A percentile compares a stretch with the other conserved stretches of the same genome.
These are phyloP conservation scores for Drosophila repleta DNA, from an alignment of 1,140 invertebrate species.

Conservation along the genomic window DNA sequence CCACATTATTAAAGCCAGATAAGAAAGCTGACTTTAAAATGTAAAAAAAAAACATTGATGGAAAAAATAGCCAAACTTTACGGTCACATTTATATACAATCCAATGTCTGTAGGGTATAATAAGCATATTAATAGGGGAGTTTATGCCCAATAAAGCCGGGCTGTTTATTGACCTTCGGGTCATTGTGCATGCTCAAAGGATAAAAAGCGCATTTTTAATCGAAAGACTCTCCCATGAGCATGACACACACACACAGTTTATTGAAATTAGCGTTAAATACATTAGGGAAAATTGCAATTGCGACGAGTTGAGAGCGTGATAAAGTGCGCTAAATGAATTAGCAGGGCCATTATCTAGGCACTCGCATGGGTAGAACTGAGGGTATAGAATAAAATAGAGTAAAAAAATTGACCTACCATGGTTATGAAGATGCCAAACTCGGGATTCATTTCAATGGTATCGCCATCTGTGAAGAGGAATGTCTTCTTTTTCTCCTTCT, in stretches of 20 bases:
- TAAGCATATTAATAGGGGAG: neutral
- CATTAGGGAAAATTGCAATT: conserved; percentile 26
- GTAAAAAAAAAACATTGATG: neutral
- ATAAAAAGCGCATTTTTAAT: neutral
- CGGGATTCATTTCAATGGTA: conserved; percentile 95
- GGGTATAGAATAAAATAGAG: neutral
- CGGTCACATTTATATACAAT: neutral
- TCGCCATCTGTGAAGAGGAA: conserved; percentile 98
- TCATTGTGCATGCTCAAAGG: neutral
- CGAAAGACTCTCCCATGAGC: too few relatives aligned
- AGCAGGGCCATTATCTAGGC: conserved; percentile 31
- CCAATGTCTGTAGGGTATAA: neutral
- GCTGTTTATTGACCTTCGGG: conserved; percentile 2
- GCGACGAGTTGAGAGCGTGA: conserved; percentile 17
- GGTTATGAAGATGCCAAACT: conserved; percentile 98
- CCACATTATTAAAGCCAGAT: too few relatives aligned
- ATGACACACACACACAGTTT: conserved; percentile 1
- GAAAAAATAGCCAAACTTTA: neutral
- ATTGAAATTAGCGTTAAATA: conserved; percentile 28
- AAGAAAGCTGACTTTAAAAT: too few relatives aligned
- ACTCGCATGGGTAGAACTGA: conserved; percentile 11
- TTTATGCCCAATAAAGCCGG: neutral
- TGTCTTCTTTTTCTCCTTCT: conserved; percentile 95
- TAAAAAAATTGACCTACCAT: conserved; percentile 88
- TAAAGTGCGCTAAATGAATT: conserved; percentile 43